phyloP scores from a whole-genome alignment of 2,113 vertebrate species.

The Coracopsis vasa region DNA sequence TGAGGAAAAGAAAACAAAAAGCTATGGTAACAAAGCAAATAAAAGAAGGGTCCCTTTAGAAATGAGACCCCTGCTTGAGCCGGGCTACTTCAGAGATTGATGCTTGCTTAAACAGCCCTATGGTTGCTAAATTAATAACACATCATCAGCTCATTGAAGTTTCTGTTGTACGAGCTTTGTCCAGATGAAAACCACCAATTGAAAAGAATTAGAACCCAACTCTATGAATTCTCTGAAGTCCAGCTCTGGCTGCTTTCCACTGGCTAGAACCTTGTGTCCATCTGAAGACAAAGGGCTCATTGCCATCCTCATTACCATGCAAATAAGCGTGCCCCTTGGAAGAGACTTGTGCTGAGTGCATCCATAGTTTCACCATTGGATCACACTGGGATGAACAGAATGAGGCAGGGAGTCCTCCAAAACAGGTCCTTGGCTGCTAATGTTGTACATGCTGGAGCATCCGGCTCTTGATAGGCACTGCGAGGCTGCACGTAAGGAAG shows the following conservation, averaged over 20 bases:
- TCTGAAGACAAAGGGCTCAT: conserved; percentile 30
- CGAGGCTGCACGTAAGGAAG: neutral
- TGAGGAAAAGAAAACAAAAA: conserved; percentile 26
- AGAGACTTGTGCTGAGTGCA: conserved; percentile 9
- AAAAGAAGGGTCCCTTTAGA: conserved; percentile 44
- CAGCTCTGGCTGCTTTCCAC: neutral
- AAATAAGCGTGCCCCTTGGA: conserved; percentile 6
- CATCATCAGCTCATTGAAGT: neutral
- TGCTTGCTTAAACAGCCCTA: neutral
- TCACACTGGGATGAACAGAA: neutral
- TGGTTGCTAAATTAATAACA: neutral
- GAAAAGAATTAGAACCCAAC: neutral
- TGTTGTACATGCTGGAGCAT: neutral
- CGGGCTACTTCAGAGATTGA: neutral
- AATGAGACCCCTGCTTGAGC: neutral
- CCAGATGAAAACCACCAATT: neutral
- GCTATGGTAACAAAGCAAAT: conserved; percentile 33
- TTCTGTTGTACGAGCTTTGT: neutral
- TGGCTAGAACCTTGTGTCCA: neutral
- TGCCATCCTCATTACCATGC: conserved; percentile 46
- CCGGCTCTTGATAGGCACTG: neutral
- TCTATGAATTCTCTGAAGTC: neutral
- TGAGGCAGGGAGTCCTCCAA: neutral
- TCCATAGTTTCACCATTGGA: neutral
- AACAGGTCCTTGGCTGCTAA: neutral